phyloP scores from a whole-genome alignment of 2,797 vertebrate species.

The Ctenopoma kingsleyae region DNA sequence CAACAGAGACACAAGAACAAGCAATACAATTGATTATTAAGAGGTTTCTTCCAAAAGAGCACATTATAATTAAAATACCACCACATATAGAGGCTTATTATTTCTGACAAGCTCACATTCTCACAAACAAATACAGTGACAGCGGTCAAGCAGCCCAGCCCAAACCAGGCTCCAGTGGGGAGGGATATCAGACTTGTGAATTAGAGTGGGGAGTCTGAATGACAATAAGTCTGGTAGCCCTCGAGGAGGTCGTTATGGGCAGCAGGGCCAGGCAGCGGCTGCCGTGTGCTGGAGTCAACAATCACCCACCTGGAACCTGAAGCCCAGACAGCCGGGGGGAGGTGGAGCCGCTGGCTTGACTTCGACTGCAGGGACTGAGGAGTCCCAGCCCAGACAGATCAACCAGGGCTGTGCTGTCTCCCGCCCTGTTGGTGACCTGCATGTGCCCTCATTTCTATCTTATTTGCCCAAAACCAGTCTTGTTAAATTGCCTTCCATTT shows the following conservation, averaged over 20 bases:
- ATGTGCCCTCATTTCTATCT: slow-evolving; percentile 38
- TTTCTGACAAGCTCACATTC: slow-evolving; percentile 43
- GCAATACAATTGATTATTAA: slow-evolving; percentile 27
- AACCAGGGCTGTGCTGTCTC: slow-evolving; percentile 19
- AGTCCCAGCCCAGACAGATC: slow-evolving; percentile 45
- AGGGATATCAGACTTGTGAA: slow-evolving; percentile 78
- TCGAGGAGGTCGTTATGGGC: slow-evolving; percentile 77
- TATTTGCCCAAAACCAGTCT: slow-evolving; percentile 44
- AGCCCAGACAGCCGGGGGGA: slow-evolving; percentile 74
- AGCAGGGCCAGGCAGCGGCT: slow-evolving; percentile 61
- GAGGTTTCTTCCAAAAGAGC: slow-evolving; percentile 16
- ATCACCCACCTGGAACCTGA: slow-evolving; percentile 78
- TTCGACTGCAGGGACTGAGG: slow-evolving; percentile 48
- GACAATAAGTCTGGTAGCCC: slow-evolving; percentile 77
- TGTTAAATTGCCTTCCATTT: slow-evolving; percentile 37
- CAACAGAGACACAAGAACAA: slow-evolving; percentile 24
- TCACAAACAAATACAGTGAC: slow-evolving; percentile 45
- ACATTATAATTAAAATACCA: slow-evolving; percentile 59
- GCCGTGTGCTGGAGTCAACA: slow-evolving; percentile 66
- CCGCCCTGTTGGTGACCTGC: slow-evolving; percentile 44
- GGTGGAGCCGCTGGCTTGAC: slow-evolving; percentile 57
- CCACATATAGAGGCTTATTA: slow-evolving; percentile 39
- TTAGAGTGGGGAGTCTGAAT: slow-evolving; percentile 71
- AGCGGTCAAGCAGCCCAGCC: slow-evolving; percentile 53
- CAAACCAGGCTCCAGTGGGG: slow-evolving; percentile 75